Percentiles rank a stretch among this genome's conserved stretches.
These are phyloP conservation scores for Amphipyra berbera DNA, from an alignment of 2,888 invertebrate species.

Conservation along the genomic window DNA sequence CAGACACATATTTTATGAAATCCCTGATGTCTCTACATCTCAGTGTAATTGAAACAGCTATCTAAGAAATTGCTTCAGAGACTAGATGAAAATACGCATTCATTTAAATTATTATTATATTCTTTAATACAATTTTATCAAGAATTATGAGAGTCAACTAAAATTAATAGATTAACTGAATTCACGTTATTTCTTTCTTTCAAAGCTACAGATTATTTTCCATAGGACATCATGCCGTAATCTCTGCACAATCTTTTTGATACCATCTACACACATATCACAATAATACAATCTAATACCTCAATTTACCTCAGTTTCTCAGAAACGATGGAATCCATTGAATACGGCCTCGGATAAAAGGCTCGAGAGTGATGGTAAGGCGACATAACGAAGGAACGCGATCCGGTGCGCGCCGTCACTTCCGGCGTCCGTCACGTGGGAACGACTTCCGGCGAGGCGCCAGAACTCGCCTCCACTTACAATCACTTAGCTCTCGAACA, in stretches of 20 bases:
- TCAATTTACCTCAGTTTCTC: slow-evolving; percentile 48
- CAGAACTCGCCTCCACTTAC: slow-evolving; percentile 84
- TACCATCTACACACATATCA: slow-evolving; percentile 17
- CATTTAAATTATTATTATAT: background rate
- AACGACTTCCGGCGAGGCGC: slow-evolving; percentile 88
- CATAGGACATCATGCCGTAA: slow-evolving; percentile 6
- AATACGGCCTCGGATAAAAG: slow-evolving; percentile 69
- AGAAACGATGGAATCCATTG: slow-evolving; percentile 57
- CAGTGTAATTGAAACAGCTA: slow-evolving; percentile 30
- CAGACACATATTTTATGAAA: slow-evolving; percentile 34
- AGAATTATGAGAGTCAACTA: too few relatives aligned
- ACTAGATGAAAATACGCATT: slow-evolving; percentile 16
- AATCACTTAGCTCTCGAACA: slow-evolving; percentile 85
- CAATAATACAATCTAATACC: slow-evolving; percentile 43
- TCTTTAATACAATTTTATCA: too few relatives aligned
- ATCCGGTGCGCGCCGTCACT: slow-evolving; percentile 83
- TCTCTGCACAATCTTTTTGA: slow-evolving; percentile 1
- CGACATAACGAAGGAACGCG: slow-evolving; percentile 84
- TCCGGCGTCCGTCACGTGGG: slow-evolving; percentile 88
- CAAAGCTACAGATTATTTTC: background rate
- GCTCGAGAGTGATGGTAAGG: slow-evolving; percentile 71
- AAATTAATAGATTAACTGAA: too few relatives aligned
- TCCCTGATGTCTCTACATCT: slow-evolving; percentile 40
- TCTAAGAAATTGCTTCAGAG: slow-evolving; percentile 27
- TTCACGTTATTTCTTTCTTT: background rate